Evolutionary conservation across 1,140 invertebrate species (phyloP), one percentile per base, ranked within the genome.

Genomic region (Apis dorsata): DNA sequence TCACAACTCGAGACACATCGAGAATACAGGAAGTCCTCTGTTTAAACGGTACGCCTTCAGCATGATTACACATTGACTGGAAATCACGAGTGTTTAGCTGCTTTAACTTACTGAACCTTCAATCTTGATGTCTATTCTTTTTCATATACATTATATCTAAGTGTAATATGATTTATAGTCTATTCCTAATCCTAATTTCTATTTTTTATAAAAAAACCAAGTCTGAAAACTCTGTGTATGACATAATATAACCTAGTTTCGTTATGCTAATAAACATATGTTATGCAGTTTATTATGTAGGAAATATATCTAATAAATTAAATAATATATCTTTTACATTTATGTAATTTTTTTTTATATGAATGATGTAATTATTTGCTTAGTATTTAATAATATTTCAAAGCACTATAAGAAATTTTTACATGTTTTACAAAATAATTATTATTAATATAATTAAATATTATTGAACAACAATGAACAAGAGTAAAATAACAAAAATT

Each of bases 1-100:
- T 62, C 80, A 49, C 44, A 28, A 51, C 66, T 15, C 53, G 63
- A 13, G 44, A 81, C 73, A 65, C 55, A 49, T 1, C 15, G 21
- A 1, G 65, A 82, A 82, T 82, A 77, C 74, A 82, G 80, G 80
- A 82, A 82, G 80, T 82, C 74, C 55, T 82, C 74, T 82, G 80
- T 82, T 69, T 34, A 15, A 68, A 49, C 68, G 79, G 62, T 62
- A 81, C 60, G 79, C 79, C 71, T 74, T 15, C 19, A 28, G 59
- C 24, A 59, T 34, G 71, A 85, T 49, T 60, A 85, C 10, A 77
- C 66, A 24, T 71, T n/a, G n/a, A 63, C 34, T 81, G 62, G 63
- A 76, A 63, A 44, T 17, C n/a, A 49, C n/a, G 21, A 24, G 57
- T 21, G 44, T 49, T 53, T 34, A 24, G n/a, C 15, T 53, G 21